Evolutionary conservation across 2,797 vertebrate genomes (phyloP).

Genomic region (Muscicapa striata): DNA sequence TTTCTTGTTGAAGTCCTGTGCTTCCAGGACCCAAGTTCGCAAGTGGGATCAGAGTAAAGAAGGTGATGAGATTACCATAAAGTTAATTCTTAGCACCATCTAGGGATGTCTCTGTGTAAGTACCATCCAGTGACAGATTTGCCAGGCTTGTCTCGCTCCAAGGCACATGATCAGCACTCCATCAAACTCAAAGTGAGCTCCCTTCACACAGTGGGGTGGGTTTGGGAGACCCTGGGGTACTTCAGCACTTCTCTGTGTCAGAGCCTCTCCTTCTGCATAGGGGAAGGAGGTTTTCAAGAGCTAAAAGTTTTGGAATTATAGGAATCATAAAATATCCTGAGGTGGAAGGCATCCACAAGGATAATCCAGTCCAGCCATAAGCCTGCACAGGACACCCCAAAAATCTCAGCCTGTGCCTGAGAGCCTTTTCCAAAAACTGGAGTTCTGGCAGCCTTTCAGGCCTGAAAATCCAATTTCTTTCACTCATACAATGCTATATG

Average conservation of each 20-base stretch:
- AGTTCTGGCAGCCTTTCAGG: background rate
- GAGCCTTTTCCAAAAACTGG: background rate
- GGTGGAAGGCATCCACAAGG: background rate
- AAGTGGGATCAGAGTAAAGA: background rate
- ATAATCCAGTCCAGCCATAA: background rate
- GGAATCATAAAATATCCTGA: background rate
- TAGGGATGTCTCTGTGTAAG: slow-evolving; percentile 56
- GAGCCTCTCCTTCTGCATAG: background rate
- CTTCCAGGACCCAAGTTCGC: background rate
- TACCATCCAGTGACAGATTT: background rate
- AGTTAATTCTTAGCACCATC: slow-evolving; percentile 64
- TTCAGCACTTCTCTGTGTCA: background rate
- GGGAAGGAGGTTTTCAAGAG: background rate
- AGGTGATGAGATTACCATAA: background rate
- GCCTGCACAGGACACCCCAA: background rate
- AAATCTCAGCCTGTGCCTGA: background rate
- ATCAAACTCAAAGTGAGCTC: background rate
- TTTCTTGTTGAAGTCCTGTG: background rate
- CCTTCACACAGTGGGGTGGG: background rate
- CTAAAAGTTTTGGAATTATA: background rate
- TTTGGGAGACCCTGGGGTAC: background rate
- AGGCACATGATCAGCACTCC: rapidly evolving
- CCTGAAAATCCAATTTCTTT: background rate
- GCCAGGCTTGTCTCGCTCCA: background rate
- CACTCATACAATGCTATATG: background rate